Conservation (phyloP, 2,888 invertebrate species). For the Druceiella hillmani region DNA sequence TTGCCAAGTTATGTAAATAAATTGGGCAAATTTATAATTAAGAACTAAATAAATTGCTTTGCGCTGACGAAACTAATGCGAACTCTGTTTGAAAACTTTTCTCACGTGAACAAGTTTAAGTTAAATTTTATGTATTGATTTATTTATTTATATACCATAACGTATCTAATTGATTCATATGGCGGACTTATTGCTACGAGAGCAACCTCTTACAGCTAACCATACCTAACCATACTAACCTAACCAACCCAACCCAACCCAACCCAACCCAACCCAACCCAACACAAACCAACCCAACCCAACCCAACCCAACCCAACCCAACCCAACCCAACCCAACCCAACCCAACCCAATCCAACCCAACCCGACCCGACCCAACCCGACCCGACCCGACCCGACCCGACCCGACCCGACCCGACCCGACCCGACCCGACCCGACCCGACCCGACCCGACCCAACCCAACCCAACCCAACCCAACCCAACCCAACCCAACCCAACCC, state of each 20-base stretch:
- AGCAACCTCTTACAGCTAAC: too few relatives aligned
- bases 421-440: background rate
- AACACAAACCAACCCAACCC: constrained; percentile 15
- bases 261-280: constrained; percentile 2
- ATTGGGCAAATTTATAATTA: too few relatives aligned
- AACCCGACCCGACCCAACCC: constrained; percentile 1
- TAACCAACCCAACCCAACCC: constrained; percentile 1
- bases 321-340: constrained; percentile 2
- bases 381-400: background rate
- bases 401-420: background rate
- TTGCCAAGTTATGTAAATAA: too few relatives aligned
- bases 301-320: constrained; percentile 2
- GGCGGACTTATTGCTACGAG: too few relatives aligned
- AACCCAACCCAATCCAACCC: constrained; percentile 1
- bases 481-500: constrained; percentile 2
- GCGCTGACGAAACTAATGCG: too few relatives aligned
- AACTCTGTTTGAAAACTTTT: too few relatives aligned
- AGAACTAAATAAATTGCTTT: too few relatives aligned
- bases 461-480: constrained; percentile 2
- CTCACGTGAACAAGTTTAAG: too few relatives aligned
- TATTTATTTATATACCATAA: too few relatives aligned
- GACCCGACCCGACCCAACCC: background rate
- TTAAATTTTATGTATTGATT: too few relatives aligned
- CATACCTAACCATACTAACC: background rate
- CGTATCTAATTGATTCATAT: too few relatives aligned